A percentile compares a stretch with the other conserved stretches of the same genome.
These are phyloP conservation scores for Megaustenia siamemsis DNA, from an alignment of 2,888 invertebrate species.

Conservation along the genomic window DNA sequence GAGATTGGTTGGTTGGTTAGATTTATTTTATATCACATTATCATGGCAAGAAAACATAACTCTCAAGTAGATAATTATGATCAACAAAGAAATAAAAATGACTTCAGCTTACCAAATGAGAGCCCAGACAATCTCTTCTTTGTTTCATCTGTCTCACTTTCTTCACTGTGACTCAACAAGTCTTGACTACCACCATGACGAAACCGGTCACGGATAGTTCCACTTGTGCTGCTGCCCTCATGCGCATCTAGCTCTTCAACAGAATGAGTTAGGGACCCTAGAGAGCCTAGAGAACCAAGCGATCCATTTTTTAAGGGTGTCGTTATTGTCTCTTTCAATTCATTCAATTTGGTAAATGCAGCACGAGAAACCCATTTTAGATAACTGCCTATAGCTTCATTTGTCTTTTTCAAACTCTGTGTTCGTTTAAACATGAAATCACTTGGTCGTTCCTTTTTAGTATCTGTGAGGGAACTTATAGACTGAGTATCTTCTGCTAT, in stretches of 20 bases:
- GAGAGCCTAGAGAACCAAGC: conserved; percentile 63
- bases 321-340: conserved; percentile 77
- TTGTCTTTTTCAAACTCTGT: conserved; percentile 63
- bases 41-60: no score
- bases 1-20: no score
- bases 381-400: conserved; percentile 72
- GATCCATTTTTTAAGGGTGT: conserved; percentile 70
- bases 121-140: conserved; percentile 54
- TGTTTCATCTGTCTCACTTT: conserved; percentile 53
- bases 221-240: conserved; percentile 60
- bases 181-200: conserved; percentile 61
- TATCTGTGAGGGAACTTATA: conserved; percentile 63
- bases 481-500: conserved; percentile 56
- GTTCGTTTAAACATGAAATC: conserved; percentile 60
- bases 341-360: conserved; percentile 72
- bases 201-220: conserved; percentile 55
- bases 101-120: conserved; percentile 42
- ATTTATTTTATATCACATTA: no score
- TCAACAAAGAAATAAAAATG: no score
- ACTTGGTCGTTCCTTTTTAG: conserved; percentile 50
- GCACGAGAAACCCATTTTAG: conserved; percentile 72
- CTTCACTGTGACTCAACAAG: conserved; percentile 57
- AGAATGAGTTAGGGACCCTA: conserved; percentile 60
- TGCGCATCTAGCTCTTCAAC: conserved; percentile 66
- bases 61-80: no score